Evolutionary conservation across 2,113 vertebrate species (phyloP).

Genomic region (Plectropomus leopardus): DNA sequence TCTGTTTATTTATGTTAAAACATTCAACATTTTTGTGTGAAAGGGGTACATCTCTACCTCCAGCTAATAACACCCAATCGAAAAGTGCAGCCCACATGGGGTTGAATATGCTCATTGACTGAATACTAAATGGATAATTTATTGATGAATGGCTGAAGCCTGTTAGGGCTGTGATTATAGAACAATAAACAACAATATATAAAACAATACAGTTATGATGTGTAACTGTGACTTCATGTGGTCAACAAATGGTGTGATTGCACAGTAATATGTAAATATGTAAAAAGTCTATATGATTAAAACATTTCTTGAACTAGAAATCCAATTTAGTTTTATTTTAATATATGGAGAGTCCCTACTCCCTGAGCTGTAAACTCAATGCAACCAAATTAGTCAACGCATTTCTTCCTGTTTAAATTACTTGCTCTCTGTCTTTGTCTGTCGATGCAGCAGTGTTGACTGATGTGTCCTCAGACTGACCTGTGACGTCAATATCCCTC

Average conservation of each 20-base stretch:
- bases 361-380: not conserved
- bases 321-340: not conserved
- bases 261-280: too few relatives aligned
- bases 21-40: not conserved
- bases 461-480: constrained; percentile 22
- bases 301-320: not conserved
- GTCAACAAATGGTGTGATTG: not conserved
- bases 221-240: not conserved
- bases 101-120: not conserved
- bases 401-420: not conserved
- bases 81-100: not conserved
- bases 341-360: not conserved
- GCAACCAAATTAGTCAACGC: not conserved
- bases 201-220: not conserved
- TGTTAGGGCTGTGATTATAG: not conserved
- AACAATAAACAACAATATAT: too few relatives aligned
- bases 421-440: not conserved
- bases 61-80: not conserved
- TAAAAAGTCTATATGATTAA: not conserved
- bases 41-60: not conserved
- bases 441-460: not conserved
- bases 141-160: not conserved
- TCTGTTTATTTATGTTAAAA: not conserved
- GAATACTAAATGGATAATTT: not conserved
- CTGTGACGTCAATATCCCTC: not conserved